A percentile compares a stretch with the other conserved stretches of the same genome.
Conservation (phyloP, 64 coral and sea anemone genomes). For the Stichodactyla helianthus region DNA sequence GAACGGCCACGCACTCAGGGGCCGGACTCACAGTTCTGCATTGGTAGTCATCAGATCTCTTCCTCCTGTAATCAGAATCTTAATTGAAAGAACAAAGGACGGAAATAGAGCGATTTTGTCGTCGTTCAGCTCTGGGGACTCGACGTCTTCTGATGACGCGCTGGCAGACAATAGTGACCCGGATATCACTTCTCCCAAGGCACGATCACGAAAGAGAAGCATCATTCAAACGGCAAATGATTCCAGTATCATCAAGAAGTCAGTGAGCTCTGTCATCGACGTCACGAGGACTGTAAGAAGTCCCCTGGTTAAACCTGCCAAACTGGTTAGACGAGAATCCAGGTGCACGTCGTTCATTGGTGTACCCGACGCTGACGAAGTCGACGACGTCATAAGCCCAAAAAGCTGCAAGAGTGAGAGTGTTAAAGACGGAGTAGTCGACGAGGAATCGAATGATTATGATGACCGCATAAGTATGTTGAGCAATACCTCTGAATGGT, state of each 20-base stretch:
- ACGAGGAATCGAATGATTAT: slow-evolving; percentile 10
- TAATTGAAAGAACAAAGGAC: slow-evolving; percentile 47
- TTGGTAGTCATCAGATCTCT: slow-evolving; percentile 44
- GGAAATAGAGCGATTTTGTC: slow-evolving; percentile 18
- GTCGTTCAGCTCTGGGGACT: neutral
- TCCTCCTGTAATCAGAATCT: slow-evolving; percentile 48
- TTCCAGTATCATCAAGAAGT: slow-evolving; percentile 34
- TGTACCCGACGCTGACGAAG: neutral
- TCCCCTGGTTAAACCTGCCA: slow-evolving; percentile 17
- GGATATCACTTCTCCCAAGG: slow-evolving; percentile 41
- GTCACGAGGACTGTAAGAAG: slow-evolving; percentile 14
- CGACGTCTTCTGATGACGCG: neutral
- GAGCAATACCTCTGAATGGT: slow-evolving; percentile 25
- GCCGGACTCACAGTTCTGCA: slow-evolving; percentile 39
- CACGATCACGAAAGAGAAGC: slow-evolving; percentile 34
- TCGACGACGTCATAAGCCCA: neutral
- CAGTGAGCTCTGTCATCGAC: slow-evolving; percentile 29
- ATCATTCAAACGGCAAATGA: slow-evolving; percentile 25
- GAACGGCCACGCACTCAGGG: slow-evolving; percentile 38
- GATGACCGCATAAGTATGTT: slow-evolving; percentile 9
- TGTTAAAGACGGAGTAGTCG: neutral
- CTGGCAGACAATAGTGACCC: neutral
- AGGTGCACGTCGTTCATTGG: slow-evolving; percentile 56
- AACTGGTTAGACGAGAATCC: slow-evolving; percentile 41
- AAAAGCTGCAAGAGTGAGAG: neutral